Evolutionary conservation across 2,113 vertebrate species (phyloP).

Genomic region (Forbesichthys agassizii): DNA sequence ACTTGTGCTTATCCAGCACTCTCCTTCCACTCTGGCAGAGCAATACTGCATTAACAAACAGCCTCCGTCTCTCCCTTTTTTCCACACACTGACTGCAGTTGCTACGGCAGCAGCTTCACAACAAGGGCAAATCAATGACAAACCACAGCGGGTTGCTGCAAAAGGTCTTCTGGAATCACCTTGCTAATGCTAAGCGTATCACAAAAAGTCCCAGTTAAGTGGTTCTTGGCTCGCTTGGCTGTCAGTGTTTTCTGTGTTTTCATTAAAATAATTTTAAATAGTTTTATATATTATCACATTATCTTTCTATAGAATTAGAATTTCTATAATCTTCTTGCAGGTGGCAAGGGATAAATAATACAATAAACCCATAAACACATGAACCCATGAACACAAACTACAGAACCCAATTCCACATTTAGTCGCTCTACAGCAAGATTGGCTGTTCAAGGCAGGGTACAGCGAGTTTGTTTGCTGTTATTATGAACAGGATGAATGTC

Average conservation of each 20-base stretch:
- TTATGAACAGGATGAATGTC: conserved; percentile 5
- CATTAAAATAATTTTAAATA: no score
- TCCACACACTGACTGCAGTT: conserved; percentile 14
- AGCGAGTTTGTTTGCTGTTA: background rate
- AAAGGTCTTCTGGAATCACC: conserved; percentile 6
- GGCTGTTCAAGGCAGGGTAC: conserved; percentile 8
- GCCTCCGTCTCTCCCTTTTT: conserved; percentile 4
- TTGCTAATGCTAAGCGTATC: no score
- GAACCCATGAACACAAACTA: background rate
- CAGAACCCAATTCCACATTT: no score
- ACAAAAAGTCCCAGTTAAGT: no score
- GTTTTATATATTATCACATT: no score
- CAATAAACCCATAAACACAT: background rate
- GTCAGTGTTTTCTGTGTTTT: no score
- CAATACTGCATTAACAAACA: background rate
- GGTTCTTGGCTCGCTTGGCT: no score
- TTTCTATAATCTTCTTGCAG: background rate
- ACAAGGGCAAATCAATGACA: conserved; percentile 61
- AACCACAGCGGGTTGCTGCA: conserved; percentile 1
- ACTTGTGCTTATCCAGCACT: background rate
- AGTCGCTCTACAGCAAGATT: conserved; percentile 5
- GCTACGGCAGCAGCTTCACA: conserved; percentile 33
- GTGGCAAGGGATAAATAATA: conserved; percentile 3
- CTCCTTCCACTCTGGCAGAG: background rate
- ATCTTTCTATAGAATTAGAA: no score